These are phyloP conservation scores for Aethes cnicana DNA, from an alignment of 2,888 invertebrate species.

Conservation along the genomic window DNA sequence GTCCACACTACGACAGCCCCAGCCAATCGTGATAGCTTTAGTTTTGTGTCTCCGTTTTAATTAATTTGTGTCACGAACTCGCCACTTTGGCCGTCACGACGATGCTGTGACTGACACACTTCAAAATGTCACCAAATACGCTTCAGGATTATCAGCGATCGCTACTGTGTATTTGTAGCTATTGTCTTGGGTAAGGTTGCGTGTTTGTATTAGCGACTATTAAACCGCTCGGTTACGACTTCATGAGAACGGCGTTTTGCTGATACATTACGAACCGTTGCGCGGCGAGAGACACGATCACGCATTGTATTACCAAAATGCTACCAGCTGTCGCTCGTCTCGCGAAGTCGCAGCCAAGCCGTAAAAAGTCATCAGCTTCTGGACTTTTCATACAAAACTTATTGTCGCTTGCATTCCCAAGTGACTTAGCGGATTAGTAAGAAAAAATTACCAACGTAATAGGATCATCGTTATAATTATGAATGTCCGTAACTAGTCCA, in stretches of 20 bases:
- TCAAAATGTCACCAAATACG: conserved; percentile 79
- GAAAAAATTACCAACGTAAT: too few species aligned
- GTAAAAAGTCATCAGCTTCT: too few species aligned
- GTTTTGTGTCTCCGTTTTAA: conserved; percentile 80
- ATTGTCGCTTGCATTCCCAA: too few species aligned
- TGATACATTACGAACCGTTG: too few species aligned
- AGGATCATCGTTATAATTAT: too few species aligned
- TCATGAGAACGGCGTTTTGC: background rate
- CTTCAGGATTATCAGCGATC: conserved; percentile 65
- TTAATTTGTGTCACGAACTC: conserved; percentile 82
- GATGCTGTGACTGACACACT: conserved; percentile 76
- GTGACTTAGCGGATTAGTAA: too few species aligned
- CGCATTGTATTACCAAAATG: too few species aligned
- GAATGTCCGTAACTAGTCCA: too few species aligned
- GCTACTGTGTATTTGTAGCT: conserved; percentile 44
- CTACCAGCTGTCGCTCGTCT: too few species aligned
- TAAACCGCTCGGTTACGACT: background rate
- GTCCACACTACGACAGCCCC: conserved; percentile 61
- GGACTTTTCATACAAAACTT: too few species aligned
- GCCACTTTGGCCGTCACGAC: conserved; percentile 79
- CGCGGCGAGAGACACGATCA: too few species aligned
- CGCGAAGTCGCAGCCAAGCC: too few species aligned
- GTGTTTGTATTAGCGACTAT: conserved; percentile 29
- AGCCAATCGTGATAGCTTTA: conserved; percentile 75
- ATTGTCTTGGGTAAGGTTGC: conserved; percentile 46